Evolutionary conservation across 2,888 invertebrate species (phyloP), one percentile per base, ranked within the genome.

Genomic region (Vesta saturnalis): DNA sequence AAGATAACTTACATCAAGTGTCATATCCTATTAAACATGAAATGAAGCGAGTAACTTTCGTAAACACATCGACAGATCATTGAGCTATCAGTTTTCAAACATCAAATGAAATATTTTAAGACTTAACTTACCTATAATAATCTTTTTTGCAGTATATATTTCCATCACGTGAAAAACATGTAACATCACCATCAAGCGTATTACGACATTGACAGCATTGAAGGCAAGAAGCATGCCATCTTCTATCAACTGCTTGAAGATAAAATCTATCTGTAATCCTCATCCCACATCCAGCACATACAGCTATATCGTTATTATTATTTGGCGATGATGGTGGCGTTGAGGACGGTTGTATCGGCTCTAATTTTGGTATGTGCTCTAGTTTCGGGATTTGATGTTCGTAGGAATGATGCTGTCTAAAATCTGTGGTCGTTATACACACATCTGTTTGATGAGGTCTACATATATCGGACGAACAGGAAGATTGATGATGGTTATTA

Each of bases 61-160:
- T 39, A n/a, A 63, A 63, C 35, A 54, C 23, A 16, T 22, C 46
- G 62, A 56, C 55, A 46, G 55, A 62, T 62, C 62, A 46, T 4
- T 55, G 55, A 39, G 46, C 55, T 63, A 52, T 56, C 54, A 15
- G 6, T 54, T 54, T 54, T 58, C 58, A 43, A 3, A n/a, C n/a
- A n/a, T n/a, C n/a, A n/a, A n/a, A n/a, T n/a, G n/a, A n/a, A 30
- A 15, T 30, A 54, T 49, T 61, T 16, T 18, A 39, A n/a, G n/a
- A n/a, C 16, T 56, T 22, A 15, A 86, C 93, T 91, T 82, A 97
- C 97, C 95, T 92, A 88, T 95, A 94, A 86, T 97, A 97, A 86
- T 97, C 97, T 82, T 94, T 94, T 87, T 96, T 96, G 90, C 97
- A 97, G 86, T 95, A 97, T 79, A 97, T 96, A 83, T 93, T 93